These are phyloP conservation scores for Dryocosmus kuriphilus DNA, from an alignment of 2,888 invertebrate species.

Conservation along the genomic window DNA sequence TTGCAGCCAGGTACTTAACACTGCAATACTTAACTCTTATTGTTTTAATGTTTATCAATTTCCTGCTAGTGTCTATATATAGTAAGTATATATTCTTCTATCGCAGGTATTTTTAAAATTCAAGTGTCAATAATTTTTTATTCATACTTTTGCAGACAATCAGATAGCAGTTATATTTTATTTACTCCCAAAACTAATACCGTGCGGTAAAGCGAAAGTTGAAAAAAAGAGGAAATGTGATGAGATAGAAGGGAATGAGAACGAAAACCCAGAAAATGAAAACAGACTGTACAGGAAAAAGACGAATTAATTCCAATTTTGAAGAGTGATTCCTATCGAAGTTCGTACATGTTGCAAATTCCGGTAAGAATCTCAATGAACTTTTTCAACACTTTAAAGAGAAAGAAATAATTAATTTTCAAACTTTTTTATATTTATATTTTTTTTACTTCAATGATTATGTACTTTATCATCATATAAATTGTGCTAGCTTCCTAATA, in stretches of 20 bases:
- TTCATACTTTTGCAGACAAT: neutral
- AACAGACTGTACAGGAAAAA: neutral
- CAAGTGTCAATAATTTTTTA: neutral
- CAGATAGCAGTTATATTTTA: conserved; percentile 7
- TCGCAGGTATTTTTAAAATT: neutral
- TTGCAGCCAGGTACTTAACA: neutral
- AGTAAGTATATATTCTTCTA: neutral
- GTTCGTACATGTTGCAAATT: conserved; percentile 13
- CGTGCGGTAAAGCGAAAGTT: neutral
- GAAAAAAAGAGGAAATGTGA: neutral
- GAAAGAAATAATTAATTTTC: too few species aligned
- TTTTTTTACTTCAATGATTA: neutral
- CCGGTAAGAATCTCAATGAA: conserved; percentile 1
- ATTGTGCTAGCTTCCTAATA: too few species aligned
- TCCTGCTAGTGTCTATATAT: neutral
- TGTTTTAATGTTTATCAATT: neutral
- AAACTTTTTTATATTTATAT: neutral
- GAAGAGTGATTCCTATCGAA: conserved; percentile 23
- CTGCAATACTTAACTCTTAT: neutral
- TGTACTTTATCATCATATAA: neutral
- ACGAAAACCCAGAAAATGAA: too few species aligned
- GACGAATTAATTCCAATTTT: neutral
- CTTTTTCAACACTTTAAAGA: neutral
- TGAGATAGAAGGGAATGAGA: neutral
- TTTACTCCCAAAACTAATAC: neutral